phyloP scores from a whole-genome alignment of 1,140 invertebrate genomes.

The Drosophila saltans region DNA sequence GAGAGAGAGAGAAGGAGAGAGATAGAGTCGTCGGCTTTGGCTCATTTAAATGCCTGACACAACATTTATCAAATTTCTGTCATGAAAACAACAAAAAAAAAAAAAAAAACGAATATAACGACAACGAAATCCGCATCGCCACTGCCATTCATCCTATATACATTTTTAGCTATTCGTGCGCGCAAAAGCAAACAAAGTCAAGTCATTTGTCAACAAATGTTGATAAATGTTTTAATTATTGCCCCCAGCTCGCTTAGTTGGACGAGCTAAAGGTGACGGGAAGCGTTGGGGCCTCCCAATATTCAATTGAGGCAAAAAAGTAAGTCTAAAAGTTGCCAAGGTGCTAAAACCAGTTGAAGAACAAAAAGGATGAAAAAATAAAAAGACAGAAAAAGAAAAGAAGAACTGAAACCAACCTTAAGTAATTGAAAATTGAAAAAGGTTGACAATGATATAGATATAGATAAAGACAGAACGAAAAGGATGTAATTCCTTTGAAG shows the following conservation, averaged over 20 bases:
- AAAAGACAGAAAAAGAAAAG: neutral
- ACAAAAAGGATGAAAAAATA: neutral
- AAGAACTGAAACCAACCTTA: constrained; percentile 15
- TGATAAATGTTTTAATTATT: constrained; percentile 63
- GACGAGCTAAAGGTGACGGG: neutral
- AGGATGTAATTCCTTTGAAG: constrained; percentile 6
- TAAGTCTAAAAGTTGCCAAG: constrained; percentile 25
- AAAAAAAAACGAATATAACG: neutral
- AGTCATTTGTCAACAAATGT: constrained; percentile 51
- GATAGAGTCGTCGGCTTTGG: neutral
- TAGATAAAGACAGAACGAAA: neutral
- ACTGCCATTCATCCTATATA: constrained; percentile 5
- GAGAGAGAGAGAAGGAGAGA: neutral
- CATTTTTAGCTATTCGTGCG: constrained; percentile 12
- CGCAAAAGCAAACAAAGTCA: constrained; percentile 29
- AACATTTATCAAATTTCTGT: constrained; percentile 34
- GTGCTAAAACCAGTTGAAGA: constrained; percentile 25
- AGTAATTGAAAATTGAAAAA: constrained; percentile 44
- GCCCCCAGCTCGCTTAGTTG: constrained; percentile 10
- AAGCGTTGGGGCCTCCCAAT: neutral
- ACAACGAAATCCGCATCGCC: constrained; percentile 5
- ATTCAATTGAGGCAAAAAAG: constrained; percentile 23
- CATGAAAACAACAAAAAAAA: constrained; percentile 20
- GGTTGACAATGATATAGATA: constrained; percentile 19
- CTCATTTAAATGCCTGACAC: constrained; percentile 35